These are phyloP conservation scores for Zeuzera pyrina DNA, from an alignment of 2,888 invertebrate genomes.

Conservation along the genomic window DNA sequence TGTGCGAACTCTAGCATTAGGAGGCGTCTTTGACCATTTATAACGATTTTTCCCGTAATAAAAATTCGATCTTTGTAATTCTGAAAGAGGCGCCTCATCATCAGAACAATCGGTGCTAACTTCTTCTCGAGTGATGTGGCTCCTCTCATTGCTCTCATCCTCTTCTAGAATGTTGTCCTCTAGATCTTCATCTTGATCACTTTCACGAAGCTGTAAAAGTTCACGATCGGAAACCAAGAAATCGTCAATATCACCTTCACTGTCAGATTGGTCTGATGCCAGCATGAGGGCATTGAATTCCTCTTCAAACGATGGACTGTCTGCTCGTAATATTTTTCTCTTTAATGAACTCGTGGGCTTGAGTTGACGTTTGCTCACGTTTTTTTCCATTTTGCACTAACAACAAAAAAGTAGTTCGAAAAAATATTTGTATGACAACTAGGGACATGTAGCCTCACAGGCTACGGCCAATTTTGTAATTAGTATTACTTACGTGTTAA, in stretches of 20 bases:
- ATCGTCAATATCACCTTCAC: constrained; percentile 12
- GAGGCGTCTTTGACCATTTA: too few relatives aligned
- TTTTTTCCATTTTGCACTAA: constrained; percentile 9
- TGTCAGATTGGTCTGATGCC: constrained; percentile 15
- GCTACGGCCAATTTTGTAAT: too few relatives aligned
- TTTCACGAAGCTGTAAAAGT: constrained; percentile 13
- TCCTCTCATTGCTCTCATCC: constrained; percentile 7
- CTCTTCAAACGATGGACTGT: constrained; percentile 11
- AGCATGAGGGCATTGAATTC: constrained; percentile 13
- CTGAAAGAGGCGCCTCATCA: constrained; percentile 10
- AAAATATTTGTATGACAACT: too few relatives aligned
- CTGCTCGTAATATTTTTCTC: constrained; percentile 9
- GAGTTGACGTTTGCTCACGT: constrained; percentile 8
- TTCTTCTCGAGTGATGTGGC: constrained; percentile 9
- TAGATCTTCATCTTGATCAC: constrained; percentile 14
- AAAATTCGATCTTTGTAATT: constrained; percentile 10
- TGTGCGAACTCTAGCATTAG: constrained; percentile 5
- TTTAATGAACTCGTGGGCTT: constrained; percentile 8
- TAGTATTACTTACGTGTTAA: too few relatives aligned
- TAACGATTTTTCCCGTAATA: constrained; percentile 9
- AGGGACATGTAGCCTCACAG: too few relatives aligned
- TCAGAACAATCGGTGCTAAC: constrained; percentile 13
- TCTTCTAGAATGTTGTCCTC: constrained; percentile 11
- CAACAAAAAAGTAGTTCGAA: neutral
- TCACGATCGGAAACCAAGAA: constrained; percentile 13